Base-by-base conservation (phyloP, 1,140 invertebrate genomes). In the Stenopsyche tienmushanensis region DNA sequence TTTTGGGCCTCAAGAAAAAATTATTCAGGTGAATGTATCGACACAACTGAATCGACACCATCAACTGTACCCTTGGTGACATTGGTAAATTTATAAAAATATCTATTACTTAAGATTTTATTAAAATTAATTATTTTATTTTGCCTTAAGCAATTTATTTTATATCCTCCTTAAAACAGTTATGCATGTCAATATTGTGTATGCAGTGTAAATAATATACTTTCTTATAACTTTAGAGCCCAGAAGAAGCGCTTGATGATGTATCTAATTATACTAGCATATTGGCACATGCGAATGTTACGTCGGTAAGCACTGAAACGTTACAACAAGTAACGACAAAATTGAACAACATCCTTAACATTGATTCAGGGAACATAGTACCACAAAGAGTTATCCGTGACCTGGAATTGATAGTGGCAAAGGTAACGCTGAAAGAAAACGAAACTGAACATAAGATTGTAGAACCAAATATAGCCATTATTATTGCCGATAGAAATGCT, bases 401-500 rank as follows among this genome's bases (percentile, higher is more conserved):
- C 25, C 69, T 81, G 24, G 79, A 81, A 15, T 64, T 65, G 10
- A 59, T 81, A 5, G 77, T 77, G 0, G 63, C 71, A 0, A 71
- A 75, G 1, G 63, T 78, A 15, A 39, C 73, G n/a, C 67, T 81
- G 13, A 73, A 72, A 13, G 74, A 74, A 1, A 69, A 74, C 0
- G 49, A 63, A 1, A 70, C 55, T 17, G 34, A 64, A n/a, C 29
- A 64, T 1, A 57, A 24, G 41, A 58, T 70, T 24, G 44, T 80
- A 0, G 57, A 76, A 17, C 62, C 70, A 13, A 80, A 80, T 39
- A 74, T 81, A 1, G 79, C 78, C 0, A 62, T 81, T 24, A 44
- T 80, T n/a, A 71, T 79, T 17, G 75, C 76, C 1, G 72, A 78
- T 24, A 71, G 75, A 1, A 62, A 67, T 0, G 73, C 74, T 0